Evolutionary conservation across 1,140 invertebrate genomes (phyloP).

Genomic region (Maniola jurtina): DNA sequence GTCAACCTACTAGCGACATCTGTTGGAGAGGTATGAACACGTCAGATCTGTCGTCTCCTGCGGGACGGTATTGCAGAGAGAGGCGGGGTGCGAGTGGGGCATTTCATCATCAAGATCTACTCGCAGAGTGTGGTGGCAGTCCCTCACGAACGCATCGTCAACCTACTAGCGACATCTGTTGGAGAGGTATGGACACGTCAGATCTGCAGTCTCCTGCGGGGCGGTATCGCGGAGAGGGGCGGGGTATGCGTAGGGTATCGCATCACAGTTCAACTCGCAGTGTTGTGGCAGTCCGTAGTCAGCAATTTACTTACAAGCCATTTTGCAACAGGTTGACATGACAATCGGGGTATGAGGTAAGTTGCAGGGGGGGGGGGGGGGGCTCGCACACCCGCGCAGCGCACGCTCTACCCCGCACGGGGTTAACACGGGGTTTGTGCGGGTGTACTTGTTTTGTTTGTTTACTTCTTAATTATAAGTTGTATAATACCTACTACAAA

Average conservation of each 20-base stretch:
- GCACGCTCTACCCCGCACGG: no score
- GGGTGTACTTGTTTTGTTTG: no score
- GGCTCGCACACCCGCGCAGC: no score
- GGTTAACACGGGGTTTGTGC: no score
- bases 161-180: constrained; percentile 98
- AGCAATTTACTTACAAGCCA: no score
- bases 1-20: constrained; percentile 99
- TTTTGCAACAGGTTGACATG: no score
- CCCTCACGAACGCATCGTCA: constrained; percentile 99
- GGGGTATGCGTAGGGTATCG: constrained; percentile 99
- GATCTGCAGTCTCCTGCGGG: constrained; percentile 98
- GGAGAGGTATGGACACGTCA: constrained; percentile 92
- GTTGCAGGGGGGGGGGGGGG: no score
- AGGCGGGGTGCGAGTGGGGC: constrained; percentile 98
- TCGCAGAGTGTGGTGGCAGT: constrained; percentile 99
- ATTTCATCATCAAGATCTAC: constrained; percentile 99
- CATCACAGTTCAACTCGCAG: constrained; percentile 99
- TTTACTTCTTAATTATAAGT: no score
- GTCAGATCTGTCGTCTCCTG: constrained; percentile 97
- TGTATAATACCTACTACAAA: not conserved
- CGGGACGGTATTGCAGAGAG: constrained; percentile 98
- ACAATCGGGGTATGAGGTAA: no score
- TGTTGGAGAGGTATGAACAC: constrained; percentile 93
- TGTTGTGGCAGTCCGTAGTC: constrained; percentile 99
- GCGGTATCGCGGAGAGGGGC: constrained; percentile 98